Base-by-base conservation (phyloP, 2,888 invertebrate genomes). In the Drosophila mercatorum region DNA sequence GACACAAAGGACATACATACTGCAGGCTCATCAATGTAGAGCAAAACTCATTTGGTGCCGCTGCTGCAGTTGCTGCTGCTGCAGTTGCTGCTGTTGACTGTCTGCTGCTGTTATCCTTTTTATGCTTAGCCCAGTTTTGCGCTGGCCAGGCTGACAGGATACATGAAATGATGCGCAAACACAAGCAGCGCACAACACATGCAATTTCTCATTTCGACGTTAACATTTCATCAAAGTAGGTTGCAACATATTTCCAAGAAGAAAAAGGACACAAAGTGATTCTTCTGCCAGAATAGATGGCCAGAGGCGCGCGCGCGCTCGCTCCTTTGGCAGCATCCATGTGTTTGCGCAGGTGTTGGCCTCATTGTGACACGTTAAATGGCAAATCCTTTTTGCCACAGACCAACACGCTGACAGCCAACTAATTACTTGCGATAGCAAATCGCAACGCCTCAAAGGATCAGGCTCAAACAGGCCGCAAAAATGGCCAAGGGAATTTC, bases 151-250 rank as follows among this genome's bases (percentile, higher is more conserved):
- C 49, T 62, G 17, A 56, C 60, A 41, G 65, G 68, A 83, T 69
- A 78, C 68, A 81, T 76, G 72, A 72, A 85, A 80, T 82, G 76
- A 76, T 68, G 77, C 71, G 80, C 77, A 80, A 80, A 79, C 80
- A 56, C 26, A 40, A 75, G n/a, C 49, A 38, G 53, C 53, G 10
- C 61, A 64, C 69, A 47, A 52, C 69, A 69, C 79, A 81, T 73
- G 88, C 88, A 75, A 84, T 84, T 88, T 88, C 73, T 85, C 88
- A 88, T 83, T 79, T 75, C 34, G 62, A 59, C 73, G 64, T 67
- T 67, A 68, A 70, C 88, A 78, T 88, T 79, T 72, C 87, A 84
- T 84, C 89, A 86, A 88, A 84, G 72, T 84, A 77, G 84, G 84
- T 78, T 83, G 78, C 66, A 66, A 83, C 68, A 72, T 63, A 63